Evolutionary conservation across 2,797 vertebrate species (phyloP).

Genomic region (Microhierax caerulescens): DNA sequence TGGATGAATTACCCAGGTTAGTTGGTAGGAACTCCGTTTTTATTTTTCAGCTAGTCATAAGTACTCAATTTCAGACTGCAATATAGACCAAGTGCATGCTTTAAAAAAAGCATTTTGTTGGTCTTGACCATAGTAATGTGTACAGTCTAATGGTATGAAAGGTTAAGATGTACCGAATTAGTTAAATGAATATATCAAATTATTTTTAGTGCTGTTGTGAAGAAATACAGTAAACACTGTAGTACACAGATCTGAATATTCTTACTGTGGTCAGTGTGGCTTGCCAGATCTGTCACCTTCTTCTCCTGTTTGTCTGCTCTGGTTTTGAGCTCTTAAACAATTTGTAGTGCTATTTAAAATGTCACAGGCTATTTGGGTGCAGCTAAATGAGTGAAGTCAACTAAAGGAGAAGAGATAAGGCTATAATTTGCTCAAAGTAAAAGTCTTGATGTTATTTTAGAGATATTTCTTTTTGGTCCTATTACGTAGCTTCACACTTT

Average conservation of each 20-base stretch:
- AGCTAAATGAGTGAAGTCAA: background rate
- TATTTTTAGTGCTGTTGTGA: background rate
- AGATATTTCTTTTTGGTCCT: background rate
- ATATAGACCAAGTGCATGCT: background rate
- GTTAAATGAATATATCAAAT: background rate
- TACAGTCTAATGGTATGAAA: background rate
- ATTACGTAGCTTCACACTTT: conserved; percentile 25
- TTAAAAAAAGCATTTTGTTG: background rate
- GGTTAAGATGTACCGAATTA: background rate
- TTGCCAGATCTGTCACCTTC: background rate
- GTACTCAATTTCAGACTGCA: background rate
- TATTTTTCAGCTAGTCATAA: background rate
- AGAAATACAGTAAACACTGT: background rate
- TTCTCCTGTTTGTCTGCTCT: background rate
- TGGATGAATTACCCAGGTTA: background rate
- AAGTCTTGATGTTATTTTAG: background rate
- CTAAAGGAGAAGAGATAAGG: background rate
- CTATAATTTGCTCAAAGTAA: background rate
- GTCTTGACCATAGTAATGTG: background rate
- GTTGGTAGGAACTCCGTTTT: background rate
- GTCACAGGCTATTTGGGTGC: background rate
- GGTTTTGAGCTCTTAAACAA: background rate
- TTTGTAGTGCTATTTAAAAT: background rate
- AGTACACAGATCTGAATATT: background rate
- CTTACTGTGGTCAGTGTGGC: background rate